Base-by-base conservation (phyloP, 2,113 vertebrate species). In the Chaenocephalus aceratus region DNA sequence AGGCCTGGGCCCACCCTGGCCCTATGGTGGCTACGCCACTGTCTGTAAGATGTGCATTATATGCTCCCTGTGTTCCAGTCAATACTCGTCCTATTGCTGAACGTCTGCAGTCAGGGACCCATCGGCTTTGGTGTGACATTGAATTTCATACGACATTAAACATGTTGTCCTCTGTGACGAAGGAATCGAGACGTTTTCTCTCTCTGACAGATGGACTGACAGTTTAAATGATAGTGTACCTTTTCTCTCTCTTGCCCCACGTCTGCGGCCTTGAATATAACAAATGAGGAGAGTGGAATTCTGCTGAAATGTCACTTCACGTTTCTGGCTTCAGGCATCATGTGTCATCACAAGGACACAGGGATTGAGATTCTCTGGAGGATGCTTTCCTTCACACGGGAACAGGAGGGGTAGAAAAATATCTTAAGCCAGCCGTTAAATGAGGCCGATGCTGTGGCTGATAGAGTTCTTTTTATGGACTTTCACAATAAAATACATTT, bases 111-210 rank as follows among this genome's bases (percentile, higher is more conserved):
- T 26, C 63, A 81, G 81, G 62, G 64, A 79, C 34, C 74, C 75
- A 4, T 21, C 72, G 9, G 77, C 76, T 80, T 71, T 52, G 45
- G 63, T 64, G 63, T 88, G 78, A 85, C 84, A 85, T 74, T 90
- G 87, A 88, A 91, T 89, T 93, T 89, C 83, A 89, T 83, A 80
- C 75, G 7, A 86, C 90, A 89, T 91, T 88, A 91, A 93, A 75
- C 79, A 75, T 72, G 79, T 88, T 79, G 86, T 89, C 84, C 64
- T 85, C 84, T 85, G 78, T 62, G 76, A 79, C 53, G 45, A 82
- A 72, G 62, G 66, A 61, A 70, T 82, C 23, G 3, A 13, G 62
- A 82, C 74, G 70, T 75, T 86, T 77, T 73, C 64, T 58, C 67
- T 1, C 72, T 75, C 73, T 72, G 79, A 82, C 83, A 85, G 72